phyloP scores from a whole-genome alignment of 2,113 vertebrate species.

The Camelus bactrianus region DNA sequence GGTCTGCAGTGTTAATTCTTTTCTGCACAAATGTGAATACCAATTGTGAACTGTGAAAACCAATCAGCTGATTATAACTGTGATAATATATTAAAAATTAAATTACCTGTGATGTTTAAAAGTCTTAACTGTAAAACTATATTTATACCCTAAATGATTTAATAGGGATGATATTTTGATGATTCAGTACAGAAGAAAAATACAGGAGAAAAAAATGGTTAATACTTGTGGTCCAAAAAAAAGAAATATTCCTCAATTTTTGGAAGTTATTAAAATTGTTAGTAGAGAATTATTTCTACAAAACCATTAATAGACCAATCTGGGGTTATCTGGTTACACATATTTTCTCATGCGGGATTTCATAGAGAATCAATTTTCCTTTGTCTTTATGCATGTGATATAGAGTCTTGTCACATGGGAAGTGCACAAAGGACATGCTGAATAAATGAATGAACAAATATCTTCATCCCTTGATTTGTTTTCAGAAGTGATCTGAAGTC shows the following conservation, averaged over 20 bases:
- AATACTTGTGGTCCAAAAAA: background rate
- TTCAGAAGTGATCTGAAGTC: background rate
- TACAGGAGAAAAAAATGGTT: background rate
- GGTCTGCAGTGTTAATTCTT: background rate
- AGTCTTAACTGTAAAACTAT: background rate
- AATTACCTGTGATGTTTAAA: background rate
- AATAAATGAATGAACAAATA: background rate
- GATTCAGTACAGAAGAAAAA: background rate
- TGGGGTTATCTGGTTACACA: background rate
- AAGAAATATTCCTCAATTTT: background rate
- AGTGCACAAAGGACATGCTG: background rate
- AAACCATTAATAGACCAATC: background rate
- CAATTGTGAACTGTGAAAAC: background rate
- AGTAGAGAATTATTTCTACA: background rate
- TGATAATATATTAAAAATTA: background rate
- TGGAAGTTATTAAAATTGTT: background rate
- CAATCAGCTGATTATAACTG: background rate
- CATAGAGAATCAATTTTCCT: background rate
- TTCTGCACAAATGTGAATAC: background rate
- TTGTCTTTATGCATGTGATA: background rate
- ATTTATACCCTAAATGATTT: background rate
- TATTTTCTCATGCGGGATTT: background rate
- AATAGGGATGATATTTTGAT: background rate
- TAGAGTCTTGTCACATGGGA: background rate
- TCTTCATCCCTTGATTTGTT: background rate